phyloP scores from a whole-genome alignment of 1,140 invertebrate species.

The Diorhabda elongata region DNA sequence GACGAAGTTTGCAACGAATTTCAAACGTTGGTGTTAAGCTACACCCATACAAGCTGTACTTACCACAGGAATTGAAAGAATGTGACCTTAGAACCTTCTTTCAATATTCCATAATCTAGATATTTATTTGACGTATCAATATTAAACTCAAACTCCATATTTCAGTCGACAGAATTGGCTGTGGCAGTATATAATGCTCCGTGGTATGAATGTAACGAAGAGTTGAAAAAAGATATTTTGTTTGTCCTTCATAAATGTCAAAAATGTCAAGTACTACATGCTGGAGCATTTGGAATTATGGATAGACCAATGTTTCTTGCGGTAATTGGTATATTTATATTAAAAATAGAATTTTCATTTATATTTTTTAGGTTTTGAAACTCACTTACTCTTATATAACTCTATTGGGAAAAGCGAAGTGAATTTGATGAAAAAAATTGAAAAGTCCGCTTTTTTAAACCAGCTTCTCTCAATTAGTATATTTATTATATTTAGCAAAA shows the following conservation, averaged over 20 bases:
- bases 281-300: conserved; percentile 15
- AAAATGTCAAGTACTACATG: conserved; percentile 12
- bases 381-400: conserved; percentile 15
- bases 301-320: conserved; percentile 13
- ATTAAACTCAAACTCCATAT: no score
- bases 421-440: not conserved
- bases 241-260: conserved; percentile 17
- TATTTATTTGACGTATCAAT: no score
- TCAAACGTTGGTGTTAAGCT: no score
- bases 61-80: not conserved
- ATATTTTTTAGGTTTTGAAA: conserved; percentile 16
- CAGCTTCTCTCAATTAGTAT: no score
- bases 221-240: conserved; percentile 21
- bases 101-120: no score
- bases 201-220: conserved; percentile 13
- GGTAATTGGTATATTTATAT: not conserved
- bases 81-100: not conserved
- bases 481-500: no score
- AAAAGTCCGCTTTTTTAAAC: no score
- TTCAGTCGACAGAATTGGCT: no score
- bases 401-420: not conserved
- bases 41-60: no score
- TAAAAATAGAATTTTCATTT: not conserved
- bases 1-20: no score
- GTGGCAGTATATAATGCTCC: conserved; percentile 8